Evolutionary conservation across 1,140 invertebrate genomes (phyloP).

Genomic region (Ditylenchus dipsaci): DNA sequence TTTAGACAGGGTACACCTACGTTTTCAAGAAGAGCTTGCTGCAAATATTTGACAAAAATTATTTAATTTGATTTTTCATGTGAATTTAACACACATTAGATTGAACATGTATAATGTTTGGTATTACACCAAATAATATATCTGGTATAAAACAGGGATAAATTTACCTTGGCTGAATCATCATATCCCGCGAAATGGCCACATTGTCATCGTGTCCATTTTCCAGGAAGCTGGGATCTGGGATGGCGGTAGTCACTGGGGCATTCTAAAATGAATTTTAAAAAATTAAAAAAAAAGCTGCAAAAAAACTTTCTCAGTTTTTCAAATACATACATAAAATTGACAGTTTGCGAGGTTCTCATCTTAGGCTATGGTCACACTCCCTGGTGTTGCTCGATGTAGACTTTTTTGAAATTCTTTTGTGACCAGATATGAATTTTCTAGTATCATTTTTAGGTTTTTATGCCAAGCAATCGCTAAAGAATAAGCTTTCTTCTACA

Average conservation of each 20-base stretch:
- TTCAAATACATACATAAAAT: too few relatives aligned
- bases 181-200: slow-evolving; percentile 43
- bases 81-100: not conserved
- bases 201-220: slow-evolving; percentile 49
- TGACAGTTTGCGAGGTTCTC: too few relatives aligned
- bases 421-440: too few relatives aligned
- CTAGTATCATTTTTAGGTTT: too few relatives aligned
- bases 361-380: too few relatives aligned
- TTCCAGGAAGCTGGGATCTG: slow-evolving; percentile 48
- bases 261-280: slow-evolving; percentile 42
- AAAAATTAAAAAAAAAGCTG: not conserved
- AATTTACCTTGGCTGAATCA: slow-evolving; percentile 52
- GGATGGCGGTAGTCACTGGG: slow-evolving; percentile 46
- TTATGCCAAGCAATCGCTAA: too few relatives aligned
- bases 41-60: slow-evolving; percentile 30
- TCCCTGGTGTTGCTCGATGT: too few relatives aligned
- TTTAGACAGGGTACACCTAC: slow-evolving; percentile 26
- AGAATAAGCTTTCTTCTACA: too few relatives aligned
- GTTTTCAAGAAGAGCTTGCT: slow-evolving; percentile 49
- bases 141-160: not conserved
- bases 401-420: too few relatives aligned
- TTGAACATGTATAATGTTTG: not conserved
- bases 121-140: not conserved
- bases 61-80: not conserved
- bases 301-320: too few relatives aligned